Conservation (phyloP, 2,113 vertebrate genomes). For the Aldabrachelys gigantea region DNA sequence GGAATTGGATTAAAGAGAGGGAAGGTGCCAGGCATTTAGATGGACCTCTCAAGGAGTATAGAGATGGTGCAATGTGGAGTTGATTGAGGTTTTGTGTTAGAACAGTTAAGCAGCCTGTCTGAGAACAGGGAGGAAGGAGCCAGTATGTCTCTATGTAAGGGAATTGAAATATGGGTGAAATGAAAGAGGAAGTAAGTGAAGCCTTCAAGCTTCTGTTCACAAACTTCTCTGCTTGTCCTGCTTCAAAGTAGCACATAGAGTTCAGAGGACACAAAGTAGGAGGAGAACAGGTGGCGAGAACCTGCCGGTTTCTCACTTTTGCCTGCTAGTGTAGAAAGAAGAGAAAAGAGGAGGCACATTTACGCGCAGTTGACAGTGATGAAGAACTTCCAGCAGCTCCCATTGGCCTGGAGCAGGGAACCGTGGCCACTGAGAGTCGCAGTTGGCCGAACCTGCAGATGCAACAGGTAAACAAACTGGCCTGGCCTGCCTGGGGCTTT, state of each 20-base stretch:
- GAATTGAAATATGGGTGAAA: neutral
- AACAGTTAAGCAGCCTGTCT: neutral
- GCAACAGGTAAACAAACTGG: too few relatives aligned
- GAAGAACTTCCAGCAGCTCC: neutral
- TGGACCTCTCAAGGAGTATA: neutral
- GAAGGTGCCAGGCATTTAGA: accelerated
- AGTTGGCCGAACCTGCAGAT: too few relatives aligned
- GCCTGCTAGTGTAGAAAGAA: neutral
- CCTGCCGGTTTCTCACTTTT: neutral
- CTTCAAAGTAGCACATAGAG: neutral
- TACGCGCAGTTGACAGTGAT: neutral
- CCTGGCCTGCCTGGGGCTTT: too few relatives aligned
- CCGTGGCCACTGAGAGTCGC: too few relatives aligned
- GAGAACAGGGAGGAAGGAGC: neutral
- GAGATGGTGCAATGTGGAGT: neutral
- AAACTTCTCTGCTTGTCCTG: neutral
- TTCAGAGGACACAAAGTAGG: neutral
- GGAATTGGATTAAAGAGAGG: neutral
- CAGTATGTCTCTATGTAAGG: neutral
- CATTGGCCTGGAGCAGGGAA: too few relatives aligned
- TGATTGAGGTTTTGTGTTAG: neutral
- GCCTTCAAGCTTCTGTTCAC: neutral
- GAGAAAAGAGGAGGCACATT: neutral
- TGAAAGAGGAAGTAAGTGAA: neutral
- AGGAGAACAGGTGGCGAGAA: constrained; percentile 12